Evolutionary conservation across 2,888 invertebrate genomes (phyloP).

Genomic region (Heteromurus nitidus): DNA sequence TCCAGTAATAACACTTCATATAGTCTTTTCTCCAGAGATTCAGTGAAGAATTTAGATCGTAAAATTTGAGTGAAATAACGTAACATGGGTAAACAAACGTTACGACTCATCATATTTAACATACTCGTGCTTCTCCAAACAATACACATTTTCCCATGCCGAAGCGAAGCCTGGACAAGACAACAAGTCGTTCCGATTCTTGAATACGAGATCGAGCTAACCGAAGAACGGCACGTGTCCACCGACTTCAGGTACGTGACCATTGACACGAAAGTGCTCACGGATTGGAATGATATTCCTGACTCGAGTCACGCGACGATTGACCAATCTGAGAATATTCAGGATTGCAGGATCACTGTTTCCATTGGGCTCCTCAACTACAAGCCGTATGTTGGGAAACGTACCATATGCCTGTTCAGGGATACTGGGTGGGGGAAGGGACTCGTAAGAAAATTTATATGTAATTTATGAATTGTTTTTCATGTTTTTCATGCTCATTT

Average conservation of each 20-base stretch:
- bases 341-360: not conserved
- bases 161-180: no score
- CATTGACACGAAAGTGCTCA: not conserved
- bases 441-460: not conserved
- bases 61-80: no score
- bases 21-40: no score
- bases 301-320: not conserved
- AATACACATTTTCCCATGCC: no score
- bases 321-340: not conserved
- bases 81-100: no score
- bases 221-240: conserved; percentile 9
- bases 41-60: no score
- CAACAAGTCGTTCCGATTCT: conserved; percentile 6
- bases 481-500: not conserved
- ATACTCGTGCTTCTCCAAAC: no score
- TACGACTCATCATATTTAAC: no score
- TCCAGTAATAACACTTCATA: no score
- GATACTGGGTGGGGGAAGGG: not conserved
- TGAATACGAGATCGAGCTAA: conserved; percentile 26
- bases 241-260: conserved; percentile 3
- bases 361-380: not conserved
- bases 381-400: not conserved
- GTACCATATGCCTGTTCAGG: not conserved
- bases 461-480: not conserved
- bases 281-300: conserved; percentile 5